A percentile compares a stretch with the other conserved stretches of the same genome.
Evolutionary conservation across 2,797 vertebrate genomes (phyloP).

Genomic region (Anguilla pacifica): DNA sequence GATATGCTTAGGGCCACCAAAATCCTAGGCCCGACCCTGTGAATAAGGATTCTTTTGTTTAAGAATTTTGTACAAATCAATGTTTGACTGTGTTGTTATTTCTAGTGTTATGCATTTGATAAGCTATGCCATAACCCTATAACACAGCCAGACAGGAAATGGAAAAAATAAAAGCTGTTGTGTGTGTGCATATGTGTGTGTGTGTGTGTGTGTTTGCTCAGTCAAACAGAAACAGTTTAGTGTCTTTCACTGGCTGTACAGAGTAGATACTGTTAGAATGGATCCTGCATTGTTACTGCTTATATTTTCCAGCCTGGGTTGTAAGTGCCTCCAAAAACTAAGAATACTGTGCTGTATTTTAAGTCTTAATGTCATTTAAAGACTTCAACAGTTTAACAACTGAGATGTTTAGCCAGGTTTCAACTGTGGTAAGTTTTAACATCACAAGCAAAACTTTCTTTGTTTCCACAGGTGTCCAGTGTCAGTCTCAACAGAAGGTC

Average conservation of each 20-base stretch:
- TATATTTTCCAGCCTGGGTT: background rate
- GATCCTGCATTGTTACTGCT: background rate
- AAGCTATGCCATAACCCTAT: background rate
- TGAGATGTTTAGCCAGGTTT: no score
- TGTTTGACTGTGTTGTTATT: background rate
- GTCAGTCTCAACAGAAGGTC: slow-evolving; percentile 10
- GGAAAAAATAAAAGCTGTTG: background rate
- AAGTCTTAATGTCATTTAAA: no score
- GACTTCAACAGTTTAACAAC: no score
- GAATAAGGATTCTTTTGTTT: background rate
- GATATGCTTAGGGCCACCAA: no score
- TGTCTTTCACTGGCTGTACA: background rate
- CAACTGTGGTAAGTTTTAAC: no score
- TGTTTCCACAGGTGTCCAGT: background rate
- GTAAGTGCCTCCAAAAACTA: background rate
- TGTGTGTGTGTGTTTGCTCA: background rate
- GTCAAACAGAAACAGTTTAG: background rate
- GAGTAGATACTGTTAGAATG: background rate
- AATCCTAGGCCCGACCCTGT: no score
- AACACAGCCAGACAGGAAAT: background rate
- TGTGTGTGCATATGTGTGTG: background rate
- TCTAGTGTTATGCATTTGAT: background rate
- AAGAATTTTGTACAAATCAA: background rate
- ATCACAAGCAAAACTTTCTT: background rate
- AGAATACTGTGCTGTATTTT: no score